Evolutionary conservation across 2,113 vertebrate genomes (phyloP).

Genomic region (Ictalurus furcatus): DNA sequence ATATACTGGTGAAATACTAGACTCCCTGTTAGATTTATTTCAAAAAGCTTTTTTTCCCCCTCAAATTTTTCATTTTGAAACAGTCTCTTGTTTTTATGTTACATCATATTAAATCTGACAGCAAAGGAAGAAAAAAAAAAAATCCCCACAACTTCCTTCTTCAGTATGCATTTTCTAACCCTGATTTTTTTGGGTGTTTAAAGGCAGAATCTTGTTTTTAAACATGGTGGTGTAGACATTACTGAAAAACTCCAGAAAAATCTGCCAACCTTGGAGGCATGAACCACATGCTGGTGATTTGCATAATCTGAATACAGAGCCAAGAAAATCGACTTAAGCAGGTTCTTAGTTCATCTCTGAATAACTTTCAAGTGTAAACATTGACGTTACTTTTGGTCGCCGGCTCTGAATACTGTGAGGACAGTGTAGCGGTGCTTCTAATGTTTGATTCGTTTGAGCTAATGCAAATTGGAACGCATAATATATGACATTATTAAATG

Average conservation of each 20-base stretch:
- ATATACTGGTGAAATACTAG: too few relatives aligned
- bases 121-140: too few relatives aligned
- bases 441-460: neutral
- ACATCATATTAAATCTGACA: neutral
- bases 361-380: neutral
- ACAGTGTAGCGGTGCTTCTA: neutral
- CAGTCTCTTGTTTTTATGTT: neutral
- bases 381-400: neutral
- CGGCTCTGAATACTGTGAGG: neutral
- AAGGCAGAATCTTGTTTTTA: neutral
- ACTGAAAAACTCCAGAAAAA: neutral
- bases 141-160: neutral
- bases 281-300: neutral
- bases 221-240: neutral
- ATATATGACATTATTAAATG: neutral
- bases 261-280: neutral
- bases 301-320: neutral
- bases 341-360: neutral
- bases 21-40: too few relatives aligned
- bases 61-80: too few relatives aligned
- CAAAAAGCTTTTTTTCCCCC: too few relatives aligned
- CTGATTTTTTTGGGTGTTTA: neutral
- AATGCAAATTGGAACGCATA: neutral
- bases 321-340: neutral
- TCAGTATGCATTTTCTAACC: neutral